Conservation (phyloP, 2,797 vertebrate genomes). For the Thripadectes ignobilis region DNA sequence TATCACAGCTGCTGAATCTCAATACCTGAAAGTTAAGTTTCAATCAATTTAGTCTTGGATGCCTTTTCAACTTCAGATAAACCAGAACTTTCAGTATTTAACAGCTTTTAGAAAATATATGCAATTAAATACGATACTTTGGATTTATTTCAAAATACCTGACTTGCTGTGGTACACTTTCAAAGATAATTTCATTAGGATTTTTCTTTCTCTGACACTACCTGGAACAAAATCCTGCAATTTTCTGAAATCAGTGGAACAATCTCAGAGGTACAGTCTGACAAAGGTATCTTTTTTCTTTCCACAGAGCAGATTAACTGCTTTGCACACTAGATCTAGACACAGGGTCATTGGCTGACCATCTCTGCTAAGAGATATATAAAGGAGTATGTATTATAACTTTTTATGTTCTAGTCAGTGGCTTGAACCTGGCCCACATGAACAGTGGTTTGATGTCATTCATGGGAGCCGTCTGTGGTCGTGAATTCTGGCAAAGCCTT, state of each 20-base stretch:
- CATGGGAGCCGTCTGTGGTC: background rate
- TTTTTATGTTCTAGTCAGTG: background rate
- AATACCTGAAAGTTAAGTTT: conserved; percentile 21
- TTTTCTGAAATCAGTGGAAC: background rate
- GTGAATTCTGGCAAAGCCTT: background rate
- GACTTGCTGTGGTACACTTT: background rate
- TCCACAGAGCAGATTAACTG: background rate
- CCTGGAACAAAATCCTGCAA: background rate
- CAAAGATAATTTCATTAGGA: conserved; percentile 2
- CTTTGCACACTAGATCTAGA: background rate
- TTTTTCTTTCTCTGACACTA: background rate
- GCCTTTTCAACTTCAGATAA: conserved; percentile 17
- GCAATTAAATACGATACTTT: background rate
- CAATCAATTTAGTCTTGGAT: conserved; percentile 1
- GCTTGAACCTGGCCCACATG: background rate
- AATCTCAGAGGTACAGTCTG: background rate
- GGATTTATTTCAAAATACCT: background rate
- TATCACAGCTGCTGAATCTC: background rate
- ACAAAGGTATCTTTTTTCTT: background rate
- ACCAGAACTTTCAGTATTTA: background rate
- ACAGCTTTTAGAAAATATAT: background rate
- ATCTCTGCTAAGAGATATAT: background rate
- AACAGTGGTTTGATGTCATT: background rate
- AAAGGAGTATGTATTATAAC: background rate
- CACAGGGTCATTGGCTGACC: background rate